A percentile compares a stretch with the other conserved stretches of the same genome.
Evolutionary conservation across 2,113 vertebrate genomes (phyloP).

Genomic region (Caloenas nicobarica): DNA sequence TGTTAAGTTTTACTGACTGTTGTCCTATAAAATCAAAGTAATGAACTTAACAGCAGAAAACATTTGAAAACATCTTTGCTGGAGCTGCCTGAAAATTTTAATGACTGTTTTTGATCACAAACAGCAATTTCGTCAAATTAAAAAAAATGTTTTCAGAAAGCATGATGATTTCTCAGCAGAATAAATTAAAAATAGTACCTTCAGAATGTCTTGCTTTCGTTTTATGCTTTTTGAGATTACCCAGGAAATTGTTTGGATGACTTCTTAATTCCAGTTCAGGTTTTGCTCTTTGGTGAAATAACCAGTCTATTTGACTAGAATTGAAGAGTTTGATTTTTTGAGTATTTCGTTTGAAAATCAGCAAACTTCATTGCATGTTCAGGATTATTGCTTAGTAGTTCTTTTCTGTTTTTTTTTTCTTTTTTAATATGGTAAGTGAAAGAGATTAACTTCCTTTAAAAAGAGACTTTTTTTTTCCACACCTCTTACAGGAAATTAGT

Average conservation of each 20-base stretch:
- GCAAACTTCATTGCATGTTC: neutral
- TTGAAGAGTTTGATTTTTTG: neutral
- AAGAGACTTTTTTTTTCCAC: neutral
- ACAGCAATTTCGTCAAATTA: neutral
- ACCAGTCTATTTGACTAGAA: neutral
- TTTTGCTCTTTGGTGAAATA: neutral
- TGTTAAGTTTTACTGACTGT: slow-evolving; percentile 56
- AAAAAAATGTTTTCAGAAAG: neutral
- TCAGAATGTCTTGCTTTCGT: neutral
- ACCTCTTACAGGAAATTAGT: neutral
- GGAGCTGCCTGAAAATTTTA: slow-evolving; percentile 7
- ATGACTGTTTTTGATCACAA: slow-evolving; percentile 1
- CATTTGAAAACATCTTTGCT: slow-evolving; percentile 48
- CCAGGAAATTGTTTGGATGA: neutral
- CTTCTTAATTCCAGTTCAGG: neutral
- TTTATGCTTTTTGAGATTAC: neutral
- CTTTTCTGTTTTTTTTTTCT: neutral
- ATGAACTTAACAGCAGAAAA: slow-evolving; percentile 34
- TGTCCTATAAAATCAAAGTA: slow-evolving; percentile 29
- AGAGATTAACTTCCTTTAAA: neutral
- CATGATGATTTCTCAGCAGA: neutral
- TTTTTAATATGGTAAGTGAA: neutral
- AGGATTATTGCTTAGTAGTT: neutral
- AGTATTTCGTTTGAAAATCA: neutral
- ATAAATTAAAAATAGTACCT: neutral